A percentile compares a stretch with the other conserved stretches of the same genome.
Conservation (phyloP, 30 jellyfish, hydroid and myxozoan genomes). For the Chrysaora quinquecirrha region DNA sequence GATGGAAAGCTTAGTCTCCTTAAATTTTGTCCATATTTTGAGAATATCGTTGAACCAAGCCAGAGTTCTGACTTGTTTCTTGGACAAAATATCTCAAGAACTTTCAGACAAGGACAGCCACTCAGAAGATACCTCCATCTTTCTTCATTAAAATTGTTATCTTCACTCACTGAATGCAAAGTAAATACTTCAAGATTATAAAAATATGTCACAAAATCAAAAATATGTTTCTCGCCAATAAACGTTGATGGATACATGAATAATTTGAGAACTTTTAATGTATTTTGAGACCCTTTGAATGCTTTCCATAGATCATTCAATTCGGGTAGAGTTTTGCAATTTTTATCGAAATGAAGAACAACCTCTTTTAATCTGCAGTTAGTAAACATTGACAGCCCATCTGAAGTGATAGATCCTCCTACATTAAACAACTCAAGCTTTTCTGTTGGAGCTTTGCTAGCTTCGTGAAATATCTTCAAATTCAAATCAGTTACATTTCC, state of each 20-base stretch:
- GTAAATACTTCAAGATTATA: slow-evolving; percentile 40
- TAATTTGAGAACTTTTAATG: slow-evolving; percentile 39
- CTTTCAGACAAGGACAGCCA: slow-evolving; percentile 32
- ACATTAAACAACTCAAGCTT: slow-evolving; percentile 31
- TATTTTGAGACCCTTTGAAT: slow-evolving; percentile 41
- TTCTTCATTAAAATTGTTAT: not conserved
- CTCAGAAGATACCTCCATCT: slow-evolving; percentile 34
- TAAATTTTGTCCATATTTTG: slow-evolving; percentile 25
- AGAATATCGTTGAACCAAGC: slow-evolving; percentile 22
- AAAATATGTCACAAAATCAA: slow-evolving; percentile 46
- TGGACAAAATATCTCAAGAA: slow-evolving; percentile 39
- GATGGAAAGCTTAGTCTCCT: slow-evolving; percentile 62
- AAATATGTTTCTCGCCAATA: slow-evolving; percentile 19
- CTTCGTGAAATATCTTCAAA: slow-evolving; percentile 6
- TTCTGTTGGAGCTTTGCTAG: not conserved
- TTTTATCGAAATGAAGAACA: slow-evolving; percentile 15
- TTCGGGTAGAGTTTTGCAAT: slow-evolving; percentile 13
- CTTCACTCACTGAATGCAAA: slow-evolving; percentile 23
- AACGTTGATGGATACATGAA: slow-evolving; percentile 7
- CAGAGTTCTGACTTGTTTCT: slow-evolving; percentile 3
- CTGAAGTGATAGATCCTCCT: slow-evolving; percentile 7
- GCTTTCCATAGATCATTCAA: slow-evolving; percentile 35
- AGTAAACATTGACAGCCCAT: slow-evolving; percentile 10
- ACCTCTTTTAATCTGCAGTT: slow-evolving; percentile 36
- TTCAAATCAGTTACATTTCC: slow-evolving; percentile 41